A percentile compares a stretch with the other conserved stretches of the same genome.
phyloP scores from a whole-genome alignment of 2,888 invertebrate genomes.

The Amiota mariae region DNA sequence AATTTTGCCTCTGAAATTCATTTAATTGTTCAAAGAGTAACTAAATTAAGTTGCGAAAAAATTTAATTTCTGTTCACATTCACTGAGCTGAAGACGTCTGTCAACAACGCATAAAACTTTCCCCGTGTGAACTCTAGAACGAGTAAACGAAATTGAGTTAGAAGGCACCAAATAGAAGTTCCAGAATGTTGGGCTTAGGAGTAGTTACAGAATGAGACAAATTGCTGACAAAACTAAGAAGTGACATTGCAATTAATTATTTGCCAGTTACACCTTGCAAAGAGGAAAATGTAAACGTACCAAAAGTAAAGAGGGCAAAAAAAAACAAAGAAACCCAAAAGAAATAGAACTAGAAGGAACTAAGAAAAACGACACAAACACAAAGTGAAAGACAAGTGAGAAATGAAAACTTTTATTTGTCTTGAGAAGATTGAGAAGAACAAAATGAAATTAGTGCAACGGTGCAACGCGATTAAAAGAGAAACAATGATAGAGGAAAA shows the following conservation, averaged over 20 bases:
- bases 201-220: slow-evolving; percentile 56
- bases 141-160: slow-evolving; percentile 9
- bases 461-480: slow-evolving; percentile 2
- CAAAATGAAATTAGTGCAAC: slow-evolving; percentile 12
- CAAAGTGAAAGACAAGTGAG: slow-evolving; percentile 55
- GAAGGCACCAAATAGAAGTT: slow-evolving; percentile 14
- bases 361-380: too few relatives aligned
- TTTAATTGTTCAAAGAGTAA: neutral
- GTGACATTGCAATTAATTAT: slow-evolving; percentile 63
- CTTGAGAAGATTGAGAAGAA: slow-evolving; percentile 10
- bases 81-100: neutral
- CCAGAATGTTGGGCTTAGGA: slow-evolving; percentile 20
- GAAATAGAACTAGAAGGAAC: too few relatives aligned
- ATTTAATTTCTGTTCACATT: neutral
- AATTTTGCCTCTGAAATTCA: neutral
- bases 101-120: slow-evolving; percentile 1
- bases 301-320: neutral
- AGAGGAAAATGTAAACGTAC: neutral
- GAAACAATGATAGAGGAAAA: neutral
- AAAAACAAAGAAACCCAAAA: neutral
- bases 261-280: slow-evolving; percentile 34
- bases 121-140: neutral
- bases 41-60: slow-evolving; percentile 1
- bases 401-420: slow-evolving; percentile 55
- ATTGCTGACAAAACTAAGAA: slow-evolving; percentile 56